Percentiles rank a stretch among this genome's conserved stretches.
phyloP scores from a whole-genome alignment of 2,113 vertebrate genomes.

The Oncorhynchus keta region DNA sequence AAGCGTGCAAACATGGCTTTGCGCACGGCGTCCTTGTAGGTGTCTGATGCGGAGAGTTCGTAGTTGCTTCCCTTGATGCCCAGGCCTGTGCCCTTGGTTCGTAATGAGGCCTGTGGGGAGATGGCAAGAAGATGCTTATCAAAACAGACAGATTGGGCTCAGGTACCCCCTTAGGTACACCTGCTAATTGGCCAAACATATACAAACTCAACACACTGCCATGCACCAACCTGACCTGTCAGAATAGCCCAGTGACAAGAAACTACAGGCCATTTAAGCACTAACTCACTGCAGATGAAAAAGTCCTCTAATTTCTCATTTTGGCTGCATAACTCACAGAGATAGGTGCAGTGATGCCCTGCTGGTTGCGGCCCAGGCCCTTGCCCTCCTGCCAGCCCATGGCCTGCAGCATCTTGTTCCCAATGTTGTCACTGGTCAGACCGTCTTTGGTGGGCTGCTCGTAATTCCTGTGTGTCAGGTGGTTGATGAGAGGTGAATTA shows the following conservation, averaged over 20 bases:
- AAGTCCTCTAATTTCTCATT: background rate
- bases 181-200: slow-evolving; percentile 45
- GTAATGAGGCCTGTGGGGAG: slow-evolving; percentile 82
- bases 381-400: slow-evolving; percentile 96
- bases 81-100: slow-evolving; percentile 86
- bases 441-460: slow-evolving; percentile 93
- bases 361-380: slow-evolving; percentile 88
- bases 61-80: slow-evolving; percentile 91
- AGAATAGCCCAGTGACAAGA: background rate
- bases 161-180: slow-evolving; percentile 26
- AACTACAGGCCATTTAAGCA: background rate
- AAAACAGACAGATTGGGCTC: slow-evolving; percentile 35
- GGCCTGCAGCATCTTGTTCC: slow-evolving; percentile 93
- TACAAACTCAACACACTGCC: slow-evolving; percentile 4
- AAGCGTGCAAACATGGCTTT: slow-evolving; percentile 95
- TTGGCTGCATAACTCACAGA: slow-evolving; percentile 69
- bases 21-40: slow-evolving; percentile 89
- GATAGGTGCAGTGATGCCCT: slow-evolving; percentile 90
- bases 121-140: slow-evolving; percentile 32
- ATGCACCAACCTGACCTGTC: slow-evolving; percentile 21
- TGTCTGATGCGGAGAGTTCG: slow-evolving; percentile 84
- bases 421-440: slow-evolving; percentile 89
- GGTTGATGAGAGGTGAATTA: background rate
- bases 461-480: slow-evolving; percentile 78
- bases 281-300: background rate